Percentiles rank a stretch among this genome's conserved stretches.
These are phyloP conservation scores for Halictus rubicundus DNA, from an alignment of 1,140 invertebrate species.

Conservation along the genomic window DNA sequence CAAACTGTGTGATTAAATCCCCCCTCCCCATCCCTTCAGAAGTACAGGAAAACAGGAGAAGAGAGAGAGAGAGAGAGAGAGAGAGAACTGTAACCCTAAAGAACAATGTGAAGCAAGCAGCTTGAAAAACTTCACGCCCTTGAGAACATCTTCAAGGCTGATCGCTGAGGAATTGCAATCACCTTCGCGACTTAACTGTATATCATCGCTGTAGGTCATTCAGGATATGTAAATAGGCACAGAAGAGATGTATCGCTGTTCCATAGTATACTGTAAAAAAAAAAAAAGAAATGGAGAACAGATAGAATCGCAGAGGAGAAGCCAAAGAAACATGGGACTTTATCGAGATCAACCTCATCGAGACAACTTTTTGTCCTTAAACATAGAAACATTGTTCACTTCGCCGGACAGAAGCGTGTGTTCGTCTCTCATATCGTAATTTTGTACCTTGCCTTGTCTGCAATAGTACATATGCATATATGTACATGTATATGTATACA, in stretches of 20 bases:
- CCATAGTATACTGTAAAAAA: constrained; percentile 22
- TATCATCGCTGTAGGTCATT: constrained; percentile 46
- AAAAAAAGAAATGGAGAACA: constrained; percentile 5
- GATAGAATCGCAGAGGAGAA: constrained; percentile 14
- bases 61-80: background rate
- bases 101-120: constrained; percentile 24
- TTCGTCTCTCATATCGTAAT: constrained; percentile 42
- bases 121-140: constrained; percentile 33
- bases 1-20: constrained; percentile 46
- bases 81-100: constrained; percentile 10
- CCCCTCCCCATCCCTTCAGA: constrained; percentile 28
- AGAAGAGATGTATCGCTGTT: constrained; percentile 30
- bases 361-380: constrained; percentile 20
- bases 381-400: constrained; percentile 26
- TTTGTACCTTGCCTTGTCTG: constrained; percentile 34
- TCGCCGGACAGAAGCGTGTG: constrained; percentile 20
- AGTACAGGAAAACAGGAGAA: background rate
- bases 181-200: constrained; percentile 41
- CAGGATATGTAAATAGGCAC: constrained; percentile 48
- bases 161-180: constrained; percentile 59
- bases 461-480: constrained; percentile 22
- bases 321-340: constrained; percentile 18
- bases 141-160: constrained; percentile 48
- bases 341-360: constrained; percentile 32
- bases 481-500: constrained; percentile 31